phyloP scores from a whole-genome alignment of 2,797 vertebrate species.

The Xerus rutilus region DNA sequence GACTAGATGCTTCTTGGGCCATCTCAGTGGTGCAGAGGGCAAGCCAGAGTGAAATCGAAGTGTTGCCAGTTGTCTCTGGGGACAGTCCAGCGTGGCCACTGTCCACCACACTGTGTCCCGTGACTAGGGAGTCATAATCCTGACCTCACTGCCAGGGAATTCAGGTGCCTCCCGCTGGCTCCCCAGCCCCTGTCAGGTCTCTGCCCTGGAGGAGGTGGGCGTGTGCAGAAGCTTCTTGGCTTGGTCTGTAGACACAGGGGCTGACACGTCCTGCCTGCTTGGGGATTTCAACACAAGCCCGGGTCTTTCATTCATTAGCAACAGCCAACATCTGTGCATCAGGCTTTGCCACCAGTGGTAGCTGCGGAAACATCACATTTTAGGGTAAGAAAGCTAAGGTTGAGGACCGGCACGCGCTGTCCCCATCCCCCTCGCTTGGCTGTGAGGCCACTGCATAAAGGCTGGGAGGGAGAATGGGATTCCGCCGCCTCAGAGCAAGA shows the following conservation, averaged over 20 bases:
- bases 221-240: too few relatives aligned
- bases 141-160: not conserved
- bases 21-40: too few relatives aligned
- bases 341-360: accelerated
- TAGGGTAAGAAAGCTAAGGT: not conserved
- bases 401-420: not conserved
- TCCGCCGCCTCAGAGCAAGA: not conserved
- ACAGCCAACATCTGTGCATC: not conserved
- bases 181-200: too few relatives aligned
- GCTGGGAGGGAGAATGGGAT: not conserved
- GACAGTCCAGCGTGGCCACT: not conserved
- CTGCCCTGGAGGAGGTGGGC: not conserved
- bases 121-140: not conserved
- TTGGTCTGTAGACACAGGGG: not conserved
- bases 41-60: not conserved
- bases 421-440: too few relatives aligned
- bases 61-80: not conserved
- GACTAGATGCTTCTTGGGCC: not conserved
- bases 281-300: not conserved
- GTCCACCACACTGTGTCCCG: too few relatives aligned
- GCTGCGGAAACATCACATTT: not conserved
- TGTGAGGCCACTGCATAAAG: not conserved
- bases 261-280: not conserved
- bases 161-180: not conserved
- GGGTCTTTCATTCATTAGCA: not conserved